A percentile compares a stretch with the other conserved stretches of the same genome.
Conservation (phyloP, 2,888 invertebrate genomes). For the Tyria jacobaeae region DNA sequence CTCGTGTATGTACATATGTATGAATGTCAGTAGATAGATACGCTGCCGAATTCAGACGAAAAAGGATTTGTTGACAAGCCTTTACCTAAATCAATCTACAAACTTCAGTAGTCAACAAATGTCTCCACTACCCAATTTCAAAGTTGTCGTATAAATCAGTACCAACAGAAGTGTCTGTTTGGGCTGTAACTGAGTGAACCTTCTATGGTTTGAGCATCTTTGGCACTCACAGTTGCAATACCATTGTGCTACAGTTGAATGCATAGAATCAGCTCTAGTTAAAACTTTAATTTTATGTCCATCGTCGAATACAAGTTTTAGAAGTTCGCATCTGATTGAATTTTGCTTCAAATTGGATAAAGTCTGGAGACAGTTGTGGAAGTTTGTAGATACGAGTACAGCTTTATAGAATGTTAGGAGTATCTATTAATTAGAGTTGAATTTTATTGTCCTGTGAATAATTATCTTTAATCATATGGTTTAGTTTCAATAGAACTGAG, state of each 20-base stretch:
- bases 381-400: neutral
- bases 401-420: neutral
- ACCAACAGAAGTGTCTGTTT: slow-evolving; percentile 6
- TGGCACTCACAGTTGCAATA: slow-evolving; percentile 9
- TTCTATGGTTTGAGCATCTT: slow-evolving; percentile 11
- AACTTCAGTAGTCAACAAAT: slow-evolving; percentile 1
- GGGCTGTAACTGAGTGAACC: neutral
- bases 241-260: slow-evolving; percentile 30
- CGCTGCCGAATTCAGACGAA: no score
- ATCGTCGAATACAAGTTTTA: slow-evolving; percentile 29
- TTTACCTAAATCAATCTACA: no score
- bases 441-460: neutral
- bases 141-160: slow-evolving; percentile 11
- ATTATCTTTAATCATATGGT: no score
- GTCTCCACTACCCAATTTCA: slow-evolving; percentile 7
- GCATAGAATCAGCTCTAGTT: slow-evolving; percentile 44
- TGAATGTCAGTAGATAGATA: no score
- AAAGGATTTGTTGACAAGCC: no score
- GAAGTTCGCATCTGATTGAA: slow-evolving; percentile 41
- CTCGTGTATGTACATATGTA: no score
- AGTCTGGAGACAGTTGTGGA: slow-evolving; percentile 2
- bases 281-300: slow-evolving; percentile 49
- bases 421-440: neutral
- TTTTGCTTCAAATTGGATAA: slow-evolving; percentile 34
- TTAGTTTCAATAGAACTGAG: no score